These are phyloP conservation scores for Microcebus lehilahytsara DNA, from an alignment of 2,113 vertebrate species.

Conservation along the genomic window DNA sequence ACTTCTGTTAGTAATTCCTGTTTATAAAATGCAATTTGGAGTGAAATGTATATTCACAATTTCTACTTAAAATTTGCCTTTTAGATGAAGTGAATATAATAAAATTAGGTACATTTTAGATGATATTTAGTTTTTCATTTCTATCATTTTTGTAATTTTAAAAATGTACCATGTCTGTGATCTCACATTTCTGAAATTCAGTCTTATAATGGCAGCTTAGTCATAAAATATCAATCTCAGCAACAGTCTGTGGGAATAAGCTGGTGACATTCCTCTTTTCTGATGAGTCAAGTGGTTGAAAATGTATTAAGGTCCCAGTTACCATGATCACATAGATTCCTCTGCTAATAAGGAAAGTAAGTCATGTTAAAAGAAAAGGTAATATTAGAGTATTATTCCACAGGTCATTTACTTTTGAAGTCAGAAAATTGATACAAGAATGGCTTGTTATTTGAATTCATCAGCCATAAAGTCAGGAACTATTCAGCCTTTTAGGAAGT, in stretches of 20 bases:
- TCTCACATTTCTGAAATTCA: slow-evolving; percentile 29
- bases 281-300: background rate
- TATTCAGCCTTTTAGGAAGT: slow-evolving; percentile 43
- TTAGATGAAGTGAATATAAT: background rate
- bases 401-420: slow-evolving; percentile 61
- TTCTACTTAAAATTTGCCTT: background rate
- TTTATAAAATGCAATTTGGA: slow-evolving; percentile 1
- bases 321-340: background rate
- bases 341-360: slow-evolving; percentile 53
- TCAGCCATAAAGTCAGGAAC: slow-evolving; percentile 42
- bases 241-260: background rate
- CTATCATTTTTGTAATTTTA: background rate
- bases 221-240: slow-evolving; percentile 35
- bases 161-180: background rate
- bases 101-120: background rate
- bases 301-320: background rate
- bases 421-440: slow-evolving; percentile 52
- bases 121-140: background rate
- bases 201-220: background rate
- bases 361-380: slow-evolving; percentile 40
- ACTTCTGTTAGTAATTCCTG: slow-evolving; percentile 28
- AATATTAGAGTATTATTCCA: slow-evolving; percentile 61
- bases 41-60: background rate
- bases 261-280: background rate
- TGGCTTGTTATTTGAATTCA: slow-evolving; percentile 59